Conservation (phyloP, 1,140 invertebrate genomes). For the Steinernema feltiae region DNA sequence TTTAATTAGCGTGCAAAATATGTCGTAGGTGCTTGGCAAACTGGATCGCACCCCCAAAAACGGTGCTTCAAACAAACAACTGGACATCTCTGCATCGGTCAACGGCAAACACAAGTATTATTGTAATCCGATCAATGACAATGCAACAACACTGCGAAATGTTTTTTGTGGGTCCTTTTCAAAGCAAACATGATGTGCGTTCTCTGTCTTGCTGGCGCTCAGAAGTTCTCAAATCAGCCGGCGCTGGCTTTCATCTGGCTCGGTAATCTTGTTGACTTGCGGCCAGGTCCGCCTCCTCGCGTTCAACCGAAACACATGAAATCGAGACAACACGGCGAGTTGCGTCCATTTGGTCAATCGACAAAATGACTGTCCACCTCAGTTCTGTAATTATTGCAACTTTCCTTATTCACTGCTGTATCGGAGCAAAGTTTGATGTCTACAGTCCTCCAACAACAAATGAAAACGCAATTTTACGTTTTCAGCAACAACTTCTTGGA, state of each 20-base stretch:
- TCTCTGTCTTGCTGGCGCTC: neutral
- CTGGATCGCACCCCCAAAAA: too few species aligned
- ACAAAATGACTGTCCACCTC: neutral
- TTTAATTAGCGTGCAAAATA: too few species aligned
- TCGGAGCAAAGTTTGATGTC: neutral
- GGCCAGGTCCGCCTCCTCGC: neutral
- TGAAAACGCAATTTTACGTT: neutral
- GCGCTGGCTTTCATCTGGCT: neutral
- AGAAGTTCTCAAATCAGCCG: neutral
- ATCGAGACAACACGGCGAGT: neutral
- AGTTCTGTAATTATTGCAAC: neutral
- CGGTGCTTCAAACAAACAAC: too few species aligned
- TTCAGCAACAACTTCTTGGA: neutral
- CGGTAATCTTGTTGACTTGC: neutral
- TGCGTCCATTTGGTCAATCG: neutral
- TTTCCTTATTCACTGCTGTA: neutral
- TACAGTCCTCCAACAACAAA: neutral
- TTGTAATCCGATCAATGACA: conserved; percentile 1
- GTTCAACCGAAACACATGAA: neutral
- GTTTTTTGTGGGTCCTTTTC: neutral
- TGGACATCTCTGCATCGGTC: too few species aligned
- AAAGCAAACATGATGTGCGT: neutral
- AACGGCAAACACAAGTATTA: neutral
- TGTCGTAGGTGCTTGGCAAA: too few species aligned
- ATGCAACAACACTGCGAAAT: neutral